phyloP scores from a whole-genome alignment of 2,888 invertebrate species.

The Timema podura region DNA sequence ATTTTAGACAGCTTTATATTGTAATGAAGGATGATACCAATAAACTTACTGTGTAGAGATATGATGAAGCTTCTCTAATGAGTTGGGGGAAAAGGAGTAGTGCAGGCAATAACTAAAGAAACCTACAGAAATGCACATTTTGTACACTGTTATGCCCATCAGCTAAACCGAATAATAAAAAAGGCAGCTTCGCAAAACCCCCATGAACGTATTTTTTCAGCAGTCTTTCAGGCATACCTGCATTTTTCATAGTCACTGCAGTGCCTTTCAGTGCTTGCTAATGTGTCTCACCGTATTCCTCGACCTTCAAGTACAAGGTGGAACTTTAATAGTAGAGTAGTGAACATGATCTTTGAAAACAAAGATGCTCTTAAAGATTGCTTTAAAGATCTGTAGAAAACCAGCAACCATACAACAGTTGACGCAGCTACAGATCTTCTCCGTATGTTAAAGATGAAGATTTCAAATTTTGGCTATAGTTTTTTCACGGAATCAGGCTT shows the following conservation, averaged over 20 bases:
- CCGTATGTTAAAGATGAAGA: not conserved
- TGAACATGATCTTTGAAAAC: constrained; percentile 1
- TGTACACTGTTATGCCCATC: constrained; percentile 6
- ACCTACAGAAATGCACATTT: not conserved
- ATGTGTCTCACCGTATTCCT: not conserved
- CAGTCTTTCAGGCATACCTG: constrained; percentile 8
- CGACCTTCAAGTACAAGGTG: not conserved
- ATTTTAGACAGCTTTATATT: not conserved
- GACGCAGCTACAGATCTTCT: not conserved
- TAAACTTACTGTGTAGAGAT: not conserved
- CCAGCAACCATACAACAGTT: not conserved
- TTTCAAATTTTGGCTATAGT: not conserved
- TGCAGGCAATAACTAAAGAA: not conserved
- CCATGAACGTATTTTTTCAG: not conserved
- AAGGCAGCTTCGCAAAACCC: not conserved
- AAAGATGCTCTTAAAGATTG: not conserved
- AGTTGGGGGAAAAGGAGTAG: not conserved
- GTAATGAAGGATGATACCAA: not conserved
- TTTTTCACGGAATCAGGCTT: not conserved
- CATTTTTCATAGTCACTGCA: constrained; percentile 3
- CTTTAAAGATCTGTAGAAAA: not conserved
- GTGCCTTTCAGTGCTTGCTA: not conserved
- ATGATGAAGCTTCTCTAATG: not conserved
- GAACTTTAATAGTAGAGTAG: not conserved
- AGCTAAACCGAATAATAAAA: not conserved